These are phyloP conservation scores for Athetis lepigone DNA, from an alignment of 2,888 invertebrate species.

Conservation along the genomic window DNA sequence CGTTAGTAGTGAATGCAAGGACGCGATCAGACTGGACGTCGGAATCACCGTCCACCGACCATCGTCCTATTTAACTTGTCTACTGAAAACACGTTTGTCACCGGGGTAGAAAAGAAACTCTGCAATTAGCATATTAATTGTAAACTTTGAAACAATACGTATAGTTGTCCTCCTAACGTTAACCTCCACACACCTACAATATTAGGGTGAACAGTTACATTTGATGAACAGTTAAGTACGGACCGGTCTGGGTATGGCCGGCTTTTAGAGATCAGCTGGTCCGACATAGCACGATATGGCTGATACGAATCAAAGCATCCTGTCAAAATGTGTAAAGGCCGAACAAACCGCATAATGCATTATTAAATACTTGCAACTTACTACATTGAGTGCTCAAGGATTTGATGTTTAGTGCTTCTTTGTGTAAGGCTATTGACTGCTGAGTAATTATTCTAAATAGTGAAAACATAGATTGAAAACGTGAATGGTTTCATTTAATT, in stretches of 20 bases:
- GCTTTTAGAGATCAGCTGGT: constrained; percentile 72
- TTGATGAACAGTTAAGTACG: constrained; percentile 66
- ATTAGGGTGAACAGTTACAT: constrained; percentile 63
- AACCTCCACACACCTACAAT: constrained; percentile 57
- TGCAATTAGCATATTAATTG: constrained; percentile 56
- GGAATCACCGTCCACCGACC: constrained; percentile 64
- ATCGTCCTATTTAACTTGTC: constrained; percentile 61
- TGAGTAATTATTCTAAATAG: constrained; percentile 22
- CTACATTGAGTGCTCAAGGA: constrained; percentile 42
- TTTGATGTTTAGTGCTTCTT: constrained; percentile 33
- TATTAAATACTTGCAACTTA: constrained; percentile 31
- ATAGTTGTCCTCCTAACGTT: constrained; percentile 45
- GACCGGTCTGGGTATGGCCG: constrained; percentile 63
- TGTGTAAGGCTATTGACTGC: constrained; percentile 23
- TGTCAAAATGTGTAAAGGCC: constrained; percentile 40
- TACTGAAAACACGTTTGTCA: constrained; percentile 55
- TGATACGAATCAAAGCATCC: constrained; percentile 42
- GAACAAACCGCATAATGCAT: constrained; percentile 35
- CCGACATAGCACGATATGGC: constrained; percentile 48
- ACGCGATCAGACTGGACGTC: constrained; percentile 72
- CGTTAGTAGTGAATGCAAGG: constrained; percentile 86
- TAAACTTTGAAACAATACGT: constrained; percentile 62
- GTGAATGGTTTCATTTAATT: constrained; percentile 31
- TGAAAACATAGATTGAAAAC: background rate
- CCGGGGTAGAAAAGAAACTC: constrained; percentile 41